Base-by-base conservation (phyloP, 2,113 vertebrate genomes). In the Synchiropus splendidus region DNA sequence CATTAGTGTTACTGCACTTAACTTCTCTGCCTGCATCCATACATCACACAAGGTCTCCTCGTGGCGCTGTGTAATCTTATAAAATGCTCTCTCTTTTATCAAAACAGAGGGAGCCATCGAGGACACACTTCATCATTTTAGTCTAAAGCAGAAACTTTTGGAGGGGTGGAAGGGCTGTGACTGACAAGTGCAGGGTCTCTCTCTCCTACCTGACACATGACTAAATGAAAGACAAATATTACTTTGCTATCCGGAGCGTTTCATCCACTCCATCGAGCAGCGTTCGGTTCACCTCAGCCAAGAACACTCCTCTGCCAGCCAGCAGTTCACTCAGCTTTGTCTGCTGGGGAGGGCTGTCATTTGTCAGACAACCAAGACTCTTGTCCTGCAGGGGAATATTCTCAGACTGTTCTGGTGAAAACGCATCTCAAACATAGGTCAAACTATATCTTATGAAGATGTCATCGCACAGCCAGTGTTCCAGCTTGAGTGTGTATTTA, bases 151-250 rank as follows among this genome's bases (percentile, higher is more conserved):
- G 36, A 45, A 58, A 15, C 27, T 13, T 34, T 39, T 18, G 21
- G 21, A 27, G 21, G 21, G 21, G 21, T 5, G 21, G 21, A 27
- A 8, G 21, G 21, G 21, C 21, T 27, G 21, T 27, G 21, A 27
- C 21, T 27, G 21, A 27, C 21, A 27, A 27, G 4, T 2, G 11
- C n/a, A n/a, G n/a, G n/a, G n/a, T n/a, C 38, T 61, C 33, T 48
- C 39, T 69, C 41, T 59, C 42, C 16, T 45, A 18, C 31, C 36
- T 53, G 34, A 42, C 36, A 58, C 58, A 31, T 35, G 1, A 42
- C 41, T 44, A 45, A 51, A 64, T 40, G 35, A 48, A 39, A 57
- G 53, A 65, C 66, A 72, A 63, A 65, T 67, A 62, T 72, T 59
- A 21, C 62, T 65, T 69, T 50, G 48, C 68, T 61, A 62, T 62